Evolutionary conservation across 2,797 vertebrate genomes (phyloP), one percentile per base, ranked within the genome.

Genomic region (Sebastes steindachneri): DNA sequence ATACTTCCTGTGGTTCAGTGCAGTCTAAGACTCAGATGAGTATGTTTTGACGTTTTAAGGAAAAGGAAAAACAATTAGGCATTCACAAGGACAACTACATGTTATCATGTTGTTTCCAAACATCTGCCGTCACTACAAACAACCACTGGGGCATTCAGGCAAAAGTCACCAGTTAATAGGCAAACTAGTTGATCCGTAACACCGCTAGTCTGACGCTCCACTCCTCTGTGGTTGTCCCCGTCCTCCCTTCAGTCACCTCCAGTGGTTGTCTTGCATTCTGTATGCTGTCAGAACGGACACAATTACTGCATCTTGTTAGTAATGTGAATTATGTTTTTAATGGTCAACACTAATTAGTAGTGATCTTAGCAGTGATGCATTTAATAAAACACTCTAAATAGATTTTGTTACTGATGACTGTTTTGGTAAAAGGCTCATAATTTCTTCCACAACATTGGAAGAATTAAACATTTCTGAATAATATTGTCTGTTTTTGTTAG

Each of bases 101-200:
- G 68, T 2, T 80, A 75, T 80, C 41, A 9, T 25, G 12, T 51
- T 67, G 68, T 64, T 64, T 31, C 73, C 55, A 35, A 82, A 71
- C 81, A 77, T 71, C 77, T 86, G 59, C 29, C 12, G 2, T 73
- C 55, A 9, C 51, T 31, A 28, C 68, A 60, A 78, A 65, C 74
- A 35, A 48, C 53, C 51, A n/a, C 35, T 12, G 65, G 63, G 19
- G 67, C 75, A 17, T 64, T 84, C 65, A 65, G 28, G 57, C 25
- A 1, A 58, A 48, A 59, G 2, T 66, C 66, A 59, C 37, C 45
- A 37, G 31, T 54, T 80, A 80, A 86, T 73, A 59, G 64, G 48
- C 57, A 70, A 68, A 79, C 25, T 14, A 54, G 66, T 58, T 84
- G 77, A 86, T 74, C 83, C 68, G 37, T 85, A 76, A 71, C 78